Base-by-base conservation (phyloP, 2,113 vertebrate genomes). In the Dolichallabes microphthalmus region DNA sequence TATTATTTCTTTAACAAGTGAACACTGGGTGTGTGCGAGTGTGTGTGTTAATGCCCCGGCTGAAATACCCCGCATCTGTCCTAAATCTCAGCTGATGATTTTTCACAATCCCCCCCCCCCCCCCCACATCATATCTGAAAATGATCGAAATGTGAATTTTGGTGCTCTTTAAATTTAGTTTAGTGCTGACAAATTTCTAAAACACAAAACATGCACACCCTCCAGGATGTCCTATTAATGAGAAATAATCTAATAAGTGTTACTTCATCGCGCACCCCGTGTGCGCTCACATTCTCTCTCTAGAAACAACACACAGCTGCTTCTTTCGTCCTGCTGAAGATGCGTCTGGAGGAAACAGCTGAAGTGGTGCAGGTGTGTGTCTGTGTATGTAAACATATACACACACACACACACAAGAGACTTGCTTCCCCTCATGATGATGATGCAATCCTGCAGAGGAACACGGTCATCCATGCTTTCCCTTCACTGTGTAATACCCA, bases 381-480 rank as follows among this genome's bases (percentile, higher is more conserved):
- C 6, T 45, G 45, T 45, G 45, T 45, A 7, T 45, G 39, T 45
- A 35, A 1, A 35, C 32, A 35, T 2, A 35, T 2, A 35, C 2
- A 35, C 2, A 35, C 32, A 35, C 5, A 45, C 6, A 30, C 69
- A 84, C 53, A 55, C 45, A 35, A 3, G 35, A 32, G 58, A 27
- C 15, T 9, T 50, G 15, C 30, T 39, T 57, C 74, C 60, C 80
- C 80, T 77, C 50, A 52, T 15, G 76, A 80, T 20, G 58, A 77
- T 88, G 35, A 9, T 57, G 80, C 76, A 88, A 85, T 80, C 60
- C 25, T 30, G 60, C 14, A 73, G 15, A 27, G 35, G 13, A 76
- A n/a, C 73, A 45, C 50, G 25, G 71, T 78, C 74, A 58, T n/a
- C 19, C n/a, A 58, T 52, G 27, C 66, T 35, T 35, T 64, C 39